Percentiles rank a stretch among this genome's conserved stretches.
phyloP scores from a whole-genome alignment of 2,888 invertebrate genomes.

The Microchrysa polita region DNA sequence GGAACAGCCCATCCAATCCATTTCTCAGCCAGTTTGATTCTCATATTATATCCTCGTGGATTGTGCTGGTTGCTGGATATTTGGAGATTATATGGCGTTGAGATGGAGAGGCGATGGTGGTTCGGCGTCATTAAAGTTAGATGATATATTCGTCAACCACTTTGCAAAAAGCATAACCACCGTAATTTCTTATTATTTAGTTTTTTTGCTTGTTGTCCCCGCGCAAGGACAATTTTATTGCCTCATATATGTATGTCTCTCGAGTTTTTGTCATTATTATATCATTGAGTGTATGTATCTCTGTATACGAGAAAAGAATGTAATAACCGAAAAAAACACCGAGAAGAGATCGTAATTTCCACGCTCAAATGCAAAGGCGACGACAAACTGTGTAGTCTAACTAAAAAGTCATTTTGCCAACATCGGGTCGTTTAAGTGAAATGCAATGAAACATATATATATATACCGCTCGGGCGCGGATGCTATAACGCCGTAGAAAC shows the following conservation, averaged over 20 bases:
- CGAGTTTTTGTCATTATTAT: slow-evolving; percentile 19
- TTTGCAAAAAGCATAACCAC: not conserved
- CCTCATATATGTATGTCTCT: slow-evolving; percentile 27
- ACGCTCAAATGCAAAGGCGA: slow-evolving; percentile 10
- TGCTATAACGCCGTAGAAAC: too few relatives aligned
- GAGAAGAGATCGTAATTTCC: slow-evolving; percentile 8
- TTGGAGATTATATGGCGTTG: not conserved
- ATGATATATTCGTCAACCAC: slow-evolving; percentile 40
- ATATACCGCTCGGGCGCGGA: too few relatives aligned
- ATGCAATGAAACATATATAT: not conserved
- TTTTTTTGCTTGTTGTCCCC: too few relatives aligned
- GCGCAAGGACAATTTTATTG: slow-evolving; percentile 37
- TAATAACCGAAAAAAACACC: not conserved
- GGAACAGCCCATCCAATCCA: not conserved
- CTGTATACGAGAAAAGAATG: not conserved
- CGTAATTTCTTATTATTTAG: slow-evolving; percentile 30
- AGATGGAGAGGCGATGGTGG: not conserved
- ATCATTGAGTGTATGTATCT: not conserved
- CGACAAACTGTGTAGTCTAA: slow-evolving; percentile 35
- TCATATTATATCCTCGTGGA: too few relatives aligned
- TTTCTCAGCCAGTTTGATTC: too few relatives aligned
- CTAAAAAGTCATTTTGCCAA: slow-evolving; percentile 32
- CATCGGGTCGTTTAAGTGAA: not conserved
- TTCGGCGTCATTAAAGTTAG: slow-evolving; percentile 42
- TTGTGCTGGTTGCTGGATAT: too few relatives aligned